These are phyloP conservation scores for Pararge aegeria DNA, from an alignment of 1,140 invertebrate species.

Conservation along the genomic window DNA sequence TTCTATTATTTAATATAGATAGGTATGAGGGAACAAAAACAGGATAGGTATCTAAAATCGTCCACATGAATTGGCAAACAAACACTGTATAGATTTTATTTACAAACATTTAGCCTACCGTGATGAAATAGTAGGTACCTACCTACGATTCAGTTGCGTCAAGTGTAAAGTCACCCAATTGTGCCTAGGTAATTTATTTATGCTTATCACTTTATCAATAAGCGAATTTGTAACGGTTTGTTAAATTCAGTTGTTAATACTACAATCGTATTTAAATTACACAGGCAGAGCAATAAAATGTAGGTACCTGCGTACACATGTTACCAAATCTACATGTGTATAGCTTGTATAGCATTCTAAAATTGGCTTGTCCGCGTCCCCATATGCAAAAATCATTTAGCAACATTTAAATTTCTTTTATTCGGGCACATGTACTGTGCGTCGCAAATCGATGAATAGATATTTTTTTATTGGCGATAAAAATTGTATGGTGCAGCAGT, in stretches of 20 bases:
- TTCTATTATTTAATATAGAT: too few relatives aligned
- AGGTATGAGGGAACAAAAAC: too few relatives aligned
- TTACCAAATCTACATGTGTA: conserved; percentile 35
- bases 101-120: too few relatives aligned
- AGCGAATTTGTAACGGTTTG: conserved; percentile 70
- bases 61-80: too few relatives aligned
- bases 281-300: conserved; percentile 48
- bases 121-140: neutral
- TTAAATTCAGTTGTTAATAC: conserved; percentile 53
- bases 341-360: conserved; percentile 34
- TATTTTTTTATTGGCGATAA: conserved; percentile 72
- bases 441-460: conserved; percentile 64
- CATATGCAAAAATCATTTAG: conserved; percentile 78
- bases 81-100: too few relatives aligned
- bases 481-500: conserved; percentile 64
- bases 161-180: conserved; percentile 12
- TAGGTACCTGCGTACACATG: neutral
- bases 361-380: conserved; percentile 42
- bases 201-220: conserved; percentile 60
- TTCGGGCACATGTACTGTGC: conserved; percentile 58
- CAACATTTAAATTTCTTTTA: conserved; percentile 68
- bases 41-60: too few relatives aligned
- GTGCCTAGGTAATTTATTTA: conserved; percentile 31
- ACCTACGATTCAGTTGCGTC: conserved; percentile 1
- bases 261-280: conserved; percentile 65